Evolutionary conservation across 2,113 vertebrate genomes (phyloP).

Genomic region (Centropristis striata): DNA sequence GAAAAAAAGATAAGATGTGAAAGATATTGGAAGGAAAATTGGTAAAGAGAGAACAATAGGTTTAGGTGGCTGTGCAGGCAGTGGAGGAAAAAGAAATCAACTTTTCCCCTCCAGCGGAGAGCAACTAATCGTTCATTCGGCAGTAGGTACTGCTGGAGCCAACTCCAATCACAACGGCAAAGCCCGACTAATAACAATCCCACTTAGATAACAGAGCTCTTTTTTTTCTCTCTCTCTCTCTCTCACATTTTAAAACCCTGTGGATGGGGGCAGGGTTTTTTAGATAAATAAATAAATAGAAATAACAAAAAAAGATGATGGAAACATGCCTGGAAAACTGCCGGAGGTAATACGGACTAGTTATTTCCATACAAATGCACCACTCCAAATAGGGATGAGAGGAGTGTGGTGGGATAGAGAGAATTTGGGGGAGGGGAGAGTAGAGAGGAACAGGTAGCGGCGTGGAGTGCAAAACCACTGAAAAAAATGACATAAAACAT

Average conservation of each 20-base stretch:
- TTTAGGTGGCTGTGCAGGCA: conserved; percentile 62
- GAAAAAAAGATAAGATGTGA: conserved; percentile 71
- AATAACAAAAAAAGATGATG: conserved; percentile 57
- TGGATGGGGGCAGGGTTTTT: conserved; percentile 43
- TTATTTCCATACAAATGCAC: conserved; percentile 83
- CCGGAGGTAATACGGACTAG: conserved; percentile 71
- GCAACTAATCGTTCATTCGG: conserved; percentile 81
- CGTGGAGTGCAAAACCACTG: conserved; percentile 30
- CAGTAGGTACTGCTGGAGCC: conserved; percentile 69
- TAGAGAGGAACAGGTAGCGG: conserved; percentile 34
- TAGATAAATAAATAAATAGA: conserved; percentile 64
- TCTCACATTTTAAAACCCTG: conserved; percentile 58
- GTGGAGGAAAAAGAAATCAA: conserved; percentile 80
- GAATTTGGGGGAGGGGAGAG: conserved; percentile 54
- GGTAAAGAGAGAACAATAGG: conserved; percentile 77
- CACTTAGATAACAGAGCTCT: conserved; percentile 79
- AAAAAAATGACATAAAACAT: conserved; percentile 69
- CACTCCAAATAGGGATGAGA: conserved; percentile 71
- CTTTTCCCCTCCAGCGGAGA: conserved; percentile 81
- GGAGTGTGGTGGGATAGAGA: conserved; percentile 58
- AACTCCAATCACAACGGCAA: conserved; percentile 68
- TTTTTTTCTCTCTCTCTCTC: conserved; percentile 18
- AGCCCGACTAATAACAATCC: conserved; percentile 79
- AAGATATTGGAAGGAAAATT: conserved; percentile 75
- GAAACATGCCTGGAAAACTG: conserved; percentile 74